Percentiles rank a stretch among this genome's conserved stretches.
phyloP scores from a whole-genome alignment of 1,140 invertebrate genomes.

The Dreissena rostriformis region DNA sequence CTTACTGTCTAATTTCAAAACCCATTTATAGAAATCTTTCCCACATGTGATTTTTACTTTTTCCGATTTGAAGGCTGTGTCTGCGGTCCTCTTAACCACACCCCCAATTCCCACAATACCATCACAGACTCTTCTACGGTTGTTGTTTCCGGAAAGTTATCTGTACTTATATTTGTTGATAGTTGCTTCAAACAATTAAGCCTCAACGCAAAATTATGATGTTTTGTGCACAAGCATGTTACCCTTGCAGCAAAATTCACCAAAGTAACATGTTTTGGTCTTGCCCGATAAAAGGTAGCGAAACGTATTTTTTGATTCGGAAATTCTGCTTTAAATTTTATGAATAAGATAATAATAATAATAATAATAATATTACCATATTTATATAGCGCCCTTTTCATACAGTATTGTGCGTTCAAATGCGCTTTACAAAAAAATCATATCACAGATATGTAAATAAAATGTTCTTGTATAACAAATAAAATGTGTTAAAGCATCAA shows the following conservation, averaged over 20 bases:
- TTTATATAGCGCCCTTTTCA: too few relatives aligned
- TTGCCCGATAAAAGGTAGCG: slow-evolving; percentile 29
- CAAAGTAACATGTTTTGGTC: slow-evolving; percentile 14
- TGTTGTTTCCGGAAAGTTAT: slow-evolving; percentile 5
- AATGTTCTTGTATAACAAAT: too few relatives aligned
- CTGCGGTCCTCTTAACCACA: background rate
- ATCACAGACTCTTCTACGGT: too few relatives aligned
- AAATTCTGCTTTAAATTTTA: slow-evolving; percentile 40
- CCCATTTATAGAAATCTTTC: background rate
- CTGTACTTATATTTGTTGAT: slow-evolving; percentile 13
- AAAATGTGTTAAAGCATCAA: too few relatives aligned
- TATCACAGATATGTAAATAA: too few relatives aligned
- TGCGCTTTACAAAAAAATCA: too few relatives aligned
- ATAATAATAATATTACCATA: too few relatives aligned
- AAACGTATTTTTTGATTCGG: slow-evolving; percentile 8
- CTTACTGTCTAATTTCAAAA: background rate
- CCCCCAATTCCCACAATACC: slow-evolving; percentile 7
- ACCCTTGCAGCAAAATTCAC: background rate
- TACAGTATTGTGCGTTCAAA: too few relatives aligned
- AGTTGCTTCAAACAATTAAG: slow-evolving; percentile 10
- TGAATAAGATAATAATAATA: too few relatives aligned
- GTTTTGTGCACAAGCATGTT: slow-evolving; percentile 11
- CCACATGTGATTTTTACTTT: background rate
- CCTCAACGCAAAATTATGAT: slow-evolving; percentile 16
- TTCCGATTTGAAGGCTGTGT: background rate